Base-by-base conservation (phyloP, 23 tunicate species). In the Trididemnum nubilum region DNA sequence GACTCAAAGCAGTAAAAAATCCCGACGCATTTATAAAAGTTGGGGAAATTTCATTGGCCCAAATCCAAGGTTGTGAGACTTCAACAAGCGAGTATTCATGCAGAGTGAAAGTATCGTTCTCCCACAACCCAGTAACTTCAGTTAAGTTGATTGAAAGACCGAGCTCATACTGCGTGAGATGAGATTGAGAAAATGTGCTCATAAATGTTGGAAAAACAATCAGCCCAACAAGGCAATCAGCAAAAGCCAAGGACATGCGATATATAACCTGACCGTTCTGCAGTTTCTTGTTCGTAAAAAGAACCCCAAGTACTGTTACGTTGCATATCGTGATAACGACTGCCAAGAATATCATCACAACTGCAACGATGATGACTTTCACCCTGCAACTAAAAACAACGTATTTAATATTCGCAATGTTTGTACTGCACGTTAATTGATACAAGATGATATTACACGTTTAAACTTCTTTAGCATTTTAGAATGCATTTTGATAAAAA, bases 201-300 rank as follows among this genome's bases (percentile, higher is more conserved):
- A 77, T 59, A 52, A 88, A 88, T 5, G 88, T 83, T 4, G 94
- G 94, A 54, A 89, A 78, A 36, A 84, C 88, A 39, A 83, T 32
- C 19, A 82, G 50, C 31, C 94, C 94, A 15, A 79, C 88, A 2
- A 89, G 33, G 27, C 71, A 36, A 51, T 89, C 94, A 0, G 85
- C 88, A 24, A 71, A 38, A 1, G 94, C 94, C 23, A 89, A 64
- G 0, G 94, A 85, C 2, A 84, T 33, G 33, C 80, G 49, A 32
- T 83, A 83, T 12, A 89, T 76, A 0, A 65, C 66, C 37, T 83
- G 88, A 34, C 79, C 77, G 69, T 78, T 78, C 37, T 65, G 51
- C 24, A 73, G 30, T 75, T 85, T 70, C 74, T 67, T 67, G 57
- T 64, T 77, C 60, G 40, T 65, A 51, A 35, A 32, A 52, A 85